These are phyloP conservation scores for Elmis aenea DNA, from an alignment of 2,888 invertebrate species.

Conservation along the genomic window DNA sequence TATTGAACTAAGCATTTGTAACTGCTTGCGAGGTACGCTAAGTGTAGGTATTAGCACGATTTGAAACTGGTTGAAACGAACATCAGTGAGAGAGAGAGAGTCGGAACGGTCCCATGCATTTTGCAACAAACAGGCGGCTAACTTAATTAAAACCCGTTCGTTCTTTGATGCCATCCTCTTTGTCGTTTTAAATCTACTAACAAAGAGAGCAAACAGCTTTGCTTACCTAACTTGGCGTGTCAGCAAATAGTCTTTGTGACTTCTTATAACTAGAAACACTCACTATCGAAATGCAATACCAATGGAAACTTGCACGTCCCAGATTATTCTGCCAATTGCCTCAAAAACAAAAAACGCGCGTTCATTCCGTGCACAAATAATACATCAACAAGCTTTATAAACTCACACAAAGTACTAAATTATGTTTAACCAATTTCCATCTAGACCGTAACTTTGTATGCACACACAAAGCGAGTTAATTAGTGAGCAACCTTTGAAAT, in stretches of 20 bases:
- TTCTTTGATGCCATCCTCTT: slow-evolving; percentile 9
- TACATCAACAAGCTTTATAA: slow-evolving; percentile 11
- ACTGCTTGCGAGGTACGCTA: no score
- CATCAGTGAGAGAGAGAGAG: no score
- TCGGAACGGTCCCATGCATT: slow-evolving; percentile 1
- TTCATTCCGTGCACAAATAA: no score
- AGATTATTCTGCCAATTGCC: no score
- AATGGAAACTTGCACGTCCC: no score
- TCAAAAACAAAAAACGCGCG: no score
- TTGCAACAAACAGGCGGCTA: slow-evolving; percentile 8
- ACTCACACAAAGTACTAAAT: slow-evolving; percentile 20
- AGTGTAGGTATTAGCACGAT: slow-evolving; percentile 6
- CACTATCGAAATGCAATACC: no score
- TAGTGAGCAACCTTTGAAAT: slow-evolving; percentile 24
- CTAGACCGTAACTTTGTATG: slow-evolving; percentile 20
- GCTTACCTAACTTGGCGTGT: slow-evolving; percentile 1
- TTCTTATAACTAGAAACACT: no score
- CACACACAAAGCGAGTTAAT: slow-evolving; percentile 24
- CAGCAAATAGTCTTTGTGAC: no score
- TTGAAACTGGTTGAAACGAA: slow-evolving; percentile 3
- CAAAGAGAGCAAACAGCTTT: slow-evolving; percentile 3
- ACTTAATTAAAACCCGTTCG: slow-evolving; percentile 10
- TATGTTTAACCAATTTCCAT: slow-evolving; percentile 19
- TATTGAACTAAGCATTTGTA: no score
- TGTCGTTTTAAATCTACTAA: slow-evolving; percentile 7